Evolutionary conservation across 1,140 invertebrate genomes (phyloP).

Genomic region (Anastatus disparis): DNA sequence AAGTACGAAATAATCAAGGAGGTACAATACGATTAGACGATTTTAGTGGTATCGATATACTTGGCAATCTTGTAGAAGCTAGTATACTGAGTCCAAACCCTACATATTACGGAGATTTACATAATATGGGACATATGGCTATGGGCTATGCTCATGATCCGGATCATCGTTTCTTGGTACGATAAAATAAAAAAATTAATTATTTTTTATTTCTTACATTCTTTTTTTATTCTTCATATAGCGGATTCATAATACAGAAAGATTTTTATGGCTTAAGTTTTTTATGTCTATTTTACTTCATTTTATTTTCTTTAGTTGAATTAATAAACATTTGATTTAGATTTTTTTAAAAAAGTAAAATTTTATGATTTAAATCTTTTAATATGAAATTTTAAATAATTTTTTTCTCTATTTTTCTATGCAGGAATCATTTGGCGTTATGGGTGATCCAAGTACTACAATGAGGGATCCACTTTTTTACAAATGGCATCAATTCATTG

Average conservation of each 20-base stretch:
- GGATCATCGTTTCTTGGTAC: slow-evolving; percentile 75
- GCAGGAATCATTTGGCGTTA: slow-evolving; percentile 66
- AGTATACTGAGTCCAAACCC: slow-evolving; percentile 76
- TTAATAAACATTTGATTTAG: no score
- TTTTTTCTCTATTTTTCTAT: no score
- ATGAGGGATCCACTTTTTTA: slow-evolving; percentile 89
- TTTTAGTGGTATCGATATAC: slow-evolving; percentile 78
- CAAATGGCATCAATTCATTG: slow-evolving; percentile 83
- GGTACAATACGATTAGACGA: slow-evolving; percentile 71
- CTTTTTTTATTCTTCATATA: background rate
- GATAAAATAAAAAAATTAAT: background rate
- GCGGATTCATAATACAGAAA: no score
- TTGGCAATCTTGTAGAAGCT: slow-evolving; percentile 83
- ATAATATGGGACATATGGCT: slow-evolving; percentile 78
- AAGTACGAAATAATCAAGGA: slow-evolving; percentile 64
- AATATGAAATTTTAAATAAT: no score
- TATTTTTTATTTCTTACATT: background rate
- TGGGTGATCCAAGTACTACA: slow-evolving; percentile 77
- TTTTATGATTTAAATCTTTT: no score
- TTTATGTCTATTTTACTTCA: no score
- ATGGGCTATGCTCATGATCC: slow-evolving; percentile 80
- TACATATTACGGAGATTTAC: slow-evolving; percentile 77
- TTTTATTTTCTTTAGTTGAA: no score
- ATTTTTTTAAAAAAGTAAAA: no score
- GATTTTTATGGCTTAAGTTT: no score